These are phyloP conservation scores for Hycleus phaleratus DNA, from an alignment of 1,140 invertebrate species.

Conservation along the genomic window DNA sequence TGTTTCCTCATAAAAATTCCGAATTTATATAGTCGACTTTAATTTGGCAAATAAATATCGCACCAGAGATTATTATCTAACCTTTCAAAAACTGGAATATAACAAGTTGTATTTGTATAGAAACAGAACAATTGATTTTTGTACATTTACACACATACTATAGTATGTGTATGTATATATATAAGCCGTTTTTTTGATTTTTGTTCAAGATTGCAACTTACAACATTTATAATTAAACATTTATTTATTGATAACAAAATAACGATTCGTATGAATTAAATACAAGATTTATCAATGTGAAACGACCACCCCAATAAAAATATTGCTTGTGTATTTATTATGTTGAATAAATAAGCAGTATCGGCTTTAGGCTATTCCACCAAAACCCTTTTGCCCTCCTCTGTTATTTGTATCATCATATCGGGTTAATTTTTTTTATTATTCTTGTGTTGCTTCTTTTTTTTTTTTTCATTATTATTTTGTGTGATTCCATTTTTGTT, in stretches of 20 bases:
- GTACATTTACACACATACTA: slow-evolving; percentile 4
- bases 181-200: slow-evolving; percentile 10
- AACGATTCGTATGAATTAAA: slow-evolving; percentile 5
- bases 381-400: no score
- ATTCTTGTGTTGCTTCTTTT: no score
- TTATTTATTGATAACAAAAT: slow-evolving; percentile 14
- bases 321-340: slow-evolving; percentile 12
- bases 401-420: no score
- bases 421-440: no score
- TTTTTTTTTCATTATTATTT: no score
- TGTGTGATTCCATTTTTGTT: no score
- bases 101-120: no score
- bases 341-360: not conserved
- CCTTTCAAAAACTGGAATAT: slow-evolving; percentile 8
- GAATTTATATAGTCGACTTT: slow-evolving; percentile 12
- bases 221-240: slow-evolving; percentile 11
- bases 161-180: slow-evolving; percentile 7
- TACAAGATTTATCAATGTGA: slow-evolving; percentile 11
- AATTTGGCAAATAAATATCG: slow-evolving; percentile 13
- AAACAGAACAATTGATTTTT: no score
- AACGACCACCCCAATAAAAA: slow-evolving; percentile 12
- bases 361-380: no score
- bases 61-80: slow-evolving; percentile 11
- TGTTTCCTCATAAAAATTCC: slow-evolving; percentile 7
- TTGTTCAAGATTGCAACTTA: slow-evolving; percentile 5